Conservation (phyloP, 2,113 vertebrate species). For the Piaya cayana region DNA sequence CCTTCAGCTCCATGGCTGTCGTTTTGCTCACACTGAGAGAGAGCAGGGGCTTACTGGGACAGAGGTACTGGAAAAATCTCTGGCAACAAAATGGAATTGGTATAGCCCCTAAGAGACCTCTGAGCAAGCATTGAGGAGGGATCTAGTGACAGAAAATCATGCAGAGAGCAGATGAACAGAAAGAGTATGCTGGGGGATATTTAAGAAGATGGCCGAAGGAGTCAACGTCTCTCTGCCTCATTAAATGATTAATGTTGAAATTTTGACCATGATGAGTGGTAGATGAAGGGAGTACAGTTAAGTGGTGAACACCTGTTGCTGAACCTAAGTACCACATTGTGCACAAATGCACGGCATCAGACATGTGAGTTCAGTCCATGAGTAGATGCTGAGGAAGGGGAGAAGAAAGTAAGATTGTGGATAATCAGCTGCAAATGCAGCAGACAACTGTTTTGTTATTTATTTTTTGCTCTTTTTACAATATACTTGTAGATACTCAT, state of each 20-base stretch:
- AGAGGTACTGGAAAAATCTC: background rate
- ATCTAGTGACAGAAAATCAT: background rate
- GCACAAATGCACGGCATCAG: background rate
- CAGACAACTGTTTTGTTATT: conserved; percentile 20
- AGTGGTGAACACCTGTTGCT: background rate
- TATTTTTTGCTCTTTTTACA: conserved; percentile 20
- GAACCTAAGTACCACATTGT: background rate
- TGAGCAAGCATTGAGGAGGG: background rate
- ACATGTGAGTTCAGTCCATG: background rate
- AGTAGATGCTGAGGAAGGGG: background rate
- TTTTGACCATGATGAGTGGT: background rate
- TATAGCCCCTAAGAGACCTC: background rate
- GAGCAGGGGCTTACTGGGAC: background rate
- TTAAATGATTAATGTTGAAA: background rate
- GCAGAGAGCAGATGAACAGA: background rate
- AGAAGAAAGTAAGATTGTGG: background rate
- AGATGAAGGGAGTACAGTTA: background rate
- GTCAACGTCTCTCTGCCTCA: background rate
- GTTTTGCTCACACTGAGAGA: background rate
- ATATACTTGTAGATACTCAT: background rate
- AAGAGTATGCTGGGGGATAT: background rate
- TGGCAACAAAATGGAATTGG: background rate
- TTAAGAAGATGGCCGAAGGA: background rate
- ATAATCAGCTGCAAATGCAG: background rate
- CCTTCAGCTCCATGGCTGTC: background rate